phyloP scores from a whole-genome alignment of 2,797 vertebrate species.

The Silurus lanzhouensis region DNA sequence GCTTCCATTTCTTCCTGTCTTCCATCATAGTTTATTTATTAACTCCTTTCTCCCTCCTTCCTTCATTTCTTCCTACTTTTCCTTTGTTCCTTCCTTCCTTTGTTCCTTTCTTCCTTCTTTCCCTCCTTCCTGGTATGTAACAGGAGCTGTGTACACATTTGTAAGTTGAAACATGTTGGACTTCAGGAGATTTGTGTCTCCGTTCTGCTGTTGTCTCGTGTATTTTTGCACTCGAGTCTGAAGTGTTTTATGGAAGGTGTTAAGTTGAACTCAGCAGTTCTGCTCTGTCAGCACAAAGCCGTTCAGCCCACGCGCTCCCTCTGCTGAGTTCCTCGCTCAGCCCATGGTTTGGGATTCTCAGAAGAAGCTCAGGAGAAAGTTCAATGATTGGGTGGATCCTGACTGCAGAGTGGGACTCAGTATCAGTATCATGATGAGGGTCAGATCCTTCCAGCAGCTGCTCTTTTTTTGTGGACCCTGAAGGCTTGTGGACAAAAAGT shows the following conservation, averaged over 20 bases:
- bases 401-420: conserved; percentile 36
- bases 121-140: no score
- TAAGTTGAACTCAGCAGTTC: conserved; percentile 29
- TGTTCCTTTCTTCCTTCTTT: no score
- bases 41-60: no score
- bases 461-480: background rate
- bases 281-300: conserved; percentile 49
- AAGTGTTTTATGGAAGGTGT: conserved; percentile 51
- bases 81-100: no score
- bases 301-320: background rate
- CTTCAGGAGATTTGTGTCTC: no score
- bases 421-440: conserved; percentile 45
- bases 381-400: conserved; percentile 37
- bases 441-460: conserved; percentile 47
- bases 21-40: no score
- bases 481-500: conserved; percentile 40
- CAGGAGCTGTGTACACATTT: no score
- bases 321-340: background rate
- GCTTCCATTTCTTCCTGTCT: no score
- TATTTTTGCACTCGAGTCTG: conserved; percentile 21
- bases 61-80: no score
- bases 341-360: no score
- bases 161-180: no score
- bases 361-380: background rate
- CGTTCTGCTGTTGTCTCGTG: no score